Evolutionary conservation across 2,888 invertebrate species (phyloP).

Genomic region (Blastobasis adustella): DNA sequence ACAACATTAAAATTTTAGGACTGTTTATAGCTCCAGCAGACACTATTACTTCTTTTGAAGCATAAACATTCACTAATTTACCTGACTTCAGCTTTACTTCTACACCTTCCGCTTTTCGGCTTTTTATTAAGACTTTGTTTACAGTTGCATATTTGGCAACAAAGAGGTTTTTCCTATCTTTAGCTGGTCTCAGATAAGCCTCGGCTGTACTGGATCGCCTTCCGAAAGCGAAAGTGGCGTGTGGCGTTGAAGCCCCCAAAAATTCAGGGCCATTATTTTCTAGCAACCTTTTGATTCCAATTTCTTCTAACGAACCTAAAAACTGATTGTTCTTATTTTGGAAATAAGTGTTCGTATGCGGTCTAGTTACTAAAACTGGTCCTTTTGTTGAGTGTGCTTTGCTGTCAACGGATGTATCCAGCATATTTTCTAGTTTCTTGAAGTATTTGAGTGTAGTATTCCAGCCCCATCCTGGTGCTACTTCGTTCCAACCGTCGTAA

Average conservation of each 20-base stretch:
- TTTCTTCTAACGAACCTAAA: slow-evolving; percentile 31
- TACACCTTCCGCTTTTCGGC: slow-evolving; percentile 23
- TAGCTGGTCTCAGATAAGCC: slow-evolving; percentile 35
- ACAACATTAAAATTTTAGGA: slow-evolving; percentile 33
- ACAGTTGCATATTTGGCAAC: slow-evolving; percentile 27
- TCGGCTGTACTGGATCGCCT: slow-evolving; percentile 56
- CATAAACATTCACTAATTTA: slow-evolving; percentile 18
- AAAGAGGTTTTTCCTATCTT: slow-evolving; percentile 27
- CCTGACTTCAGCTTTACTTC: slow-evolving; percentile 16
- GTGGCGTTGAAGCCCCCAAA: slow-evolving; percentile 31
- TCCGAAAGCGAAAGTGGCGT: slow-evolving; percentile 38
- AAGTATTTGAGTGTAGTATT: slow-evolving; percentile 33
- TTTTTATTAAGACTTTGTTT: slow-evolving; percentile 25
- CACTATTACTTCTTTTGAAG: slow-evolving; percentile 30
- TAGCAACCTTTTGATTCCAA: slow-evolving; percentile 34
- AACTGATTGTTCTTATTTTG: slow-evolving; percentile 27
- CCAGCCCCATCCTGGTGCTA: slow-evolving; percentile 46
- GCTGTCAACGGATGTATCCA: slow-evolving; percentile 29
- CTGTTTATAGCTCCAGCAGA: slow-evolving; percentile 32
- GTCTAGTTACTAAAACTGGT: slow-evolving; percentile 36
- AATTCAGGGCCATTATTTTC: slow-evolving; percentile 37
- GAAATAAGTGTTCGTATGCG: slow-evolving; percentile 23
- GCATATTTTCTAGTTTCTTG: slow-evolving; percentile 43
- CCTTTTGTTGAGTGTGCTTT: slow-evolving; percentile 36
- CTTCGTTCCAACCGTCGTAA: slow-evolving; percentile 34